Evolutionary conservation across 2,888 invertebrate genomes (phyloP).

Genomic region (Andrena flavipes): DNA sequence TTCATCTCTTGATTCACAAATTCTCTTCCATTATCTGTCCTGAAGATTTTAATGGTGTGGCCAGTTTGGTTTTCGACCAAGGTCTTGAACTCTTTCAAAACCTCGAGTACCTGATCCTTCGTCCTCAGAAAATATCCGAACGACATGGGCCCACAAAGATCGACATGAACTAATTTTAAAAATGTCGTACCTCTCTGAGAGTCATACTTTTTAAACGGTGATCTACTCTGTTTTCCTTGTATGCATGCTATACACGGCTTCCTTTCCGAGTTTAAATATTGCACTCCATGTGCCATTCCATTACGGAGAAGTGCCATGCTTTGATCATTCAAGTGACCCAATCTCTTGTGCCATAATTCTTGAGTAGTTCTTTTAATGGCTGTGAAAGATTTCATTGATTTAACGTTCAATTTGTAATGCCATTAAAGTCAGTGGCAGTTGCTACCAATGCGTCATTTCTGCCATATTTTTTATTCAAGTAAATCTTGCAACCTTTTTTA

Average conservation of each 20-base stretch:
- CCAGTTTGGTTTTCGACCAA: background rate
- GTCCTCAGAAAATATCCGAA: background rate
- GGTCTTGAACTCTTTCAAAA: background rate
- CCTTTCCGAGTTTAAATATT: background rate
- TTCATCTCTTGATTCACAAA: background rate
- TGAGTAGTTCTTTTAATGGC: background rate
- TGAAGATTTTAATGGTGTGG: background rate
- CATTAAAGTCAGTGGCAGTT: background rate
- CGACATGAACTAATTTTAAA: background rate
- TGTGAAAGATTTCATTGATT: background rate
- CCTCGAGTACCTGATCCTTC: background rate
- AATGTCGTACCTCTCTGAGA: background rate
- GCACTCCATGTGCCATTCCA: background rate
- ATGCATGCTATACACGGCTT: background rate
- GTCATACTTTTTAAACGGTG: background rate
- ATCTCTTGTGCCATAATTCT: slow-evolving; percentile 1
- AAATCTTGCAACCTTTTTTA: background rate
- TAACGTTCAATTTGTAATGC: background rate
- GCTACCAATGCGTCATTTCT: background rate
- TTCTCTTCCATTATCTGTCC: background rate
- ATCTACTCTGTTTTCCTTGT: background rate
- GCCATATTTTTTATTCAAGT: background rate
- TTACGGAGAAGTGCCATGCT: background rate
- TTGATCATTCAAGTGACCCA: background rate
- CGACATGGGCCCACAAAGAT: background rate